Percentiles rank a stretch among this genome's conserved stretches.
Evolutionary conservation across 2,113 vertebrate species (phyloP).

Genomic region (Hemiprocne comata): DNA sequence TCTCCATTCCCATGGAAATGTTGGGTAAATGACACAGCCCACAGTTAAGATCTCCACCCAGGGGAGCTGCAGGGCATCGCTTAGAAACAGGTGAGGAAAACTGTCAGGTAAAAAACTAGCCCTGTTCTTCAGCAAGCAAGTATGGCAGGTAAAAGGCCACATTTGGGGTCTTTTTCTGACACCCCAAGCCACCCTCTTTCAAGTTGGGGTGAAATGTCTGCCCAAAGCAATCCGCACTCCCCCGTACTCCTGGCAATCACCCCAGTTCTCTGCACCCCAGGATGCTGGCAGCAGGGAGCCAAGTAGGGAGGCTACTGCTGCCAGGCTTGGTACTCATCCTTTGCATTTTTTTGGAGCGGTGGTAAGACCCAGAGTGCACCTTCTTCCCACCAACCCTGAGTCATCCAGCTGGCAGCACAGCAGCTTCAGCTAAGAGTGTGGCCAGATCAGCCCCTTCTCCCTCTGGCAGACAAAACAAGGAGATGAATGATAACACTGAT

Average conservation of each 20-base stretch:
- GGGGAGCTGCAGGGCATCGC: not conserved
- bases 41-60: fast-evolving
- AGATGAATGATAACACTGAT: not conserved
- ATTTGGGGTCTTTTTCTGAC: not conserved
- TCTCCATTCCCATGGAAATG: not conserved
- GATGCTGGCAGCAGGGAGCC: not conserved
- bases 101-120: not conserved
- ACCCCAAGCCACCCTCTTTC: not conserved
- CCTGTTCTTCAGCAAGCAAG: not conserved
- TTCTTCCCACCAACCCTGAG: conserved; percentile 7
- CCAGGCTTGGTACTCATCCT: not conserved
- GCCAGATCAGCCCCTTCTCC: conserved; percentile 29
- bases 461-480: not conserved
- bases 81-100: not conserved
- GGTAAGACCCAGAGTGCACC: not conserved
- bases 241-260: fast-evolving
- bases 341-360: not conserved
- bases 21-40: fast-evolving
- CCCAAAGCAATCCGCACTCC: not conserved
- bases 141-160: not conserved
- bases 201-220: not conserved
- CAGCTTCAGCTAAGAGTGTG: not conserved
- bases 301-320: not conserved
- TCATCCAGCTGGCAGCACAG: conserved; percentile 37
- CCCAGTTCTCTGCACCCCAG: not conserved